Evolutionary conservation across 1,140 invertebrate genomes (phyloP).

Genomic region (Micrasema longulum): DNA sequence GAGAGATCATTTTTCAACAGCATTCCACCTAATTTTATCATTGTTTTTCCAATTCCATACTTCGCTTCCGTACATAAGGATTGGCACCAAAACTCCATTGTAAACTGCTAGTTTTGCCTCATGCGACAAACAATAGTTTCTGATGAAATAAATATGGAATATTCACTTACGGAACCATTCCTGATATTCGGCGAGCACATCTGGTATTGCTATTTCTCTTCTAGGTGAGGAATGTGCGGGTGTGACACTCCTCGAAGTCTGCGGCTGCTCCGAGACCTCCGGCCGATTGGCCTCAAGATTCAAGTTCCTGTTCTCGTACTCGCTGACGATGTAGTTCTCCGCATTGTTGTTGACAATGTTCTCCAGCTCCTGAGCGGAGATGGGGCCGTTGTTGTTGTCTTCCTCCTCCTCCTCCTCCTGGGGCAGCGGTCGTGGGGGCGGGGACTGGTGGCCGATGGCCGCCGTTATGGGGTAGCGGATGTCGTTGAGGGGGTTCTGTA

Average conservation of each 20-base stretch:
- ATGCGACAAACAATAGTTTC: background rate
- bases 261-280: conserved; percentile 32
- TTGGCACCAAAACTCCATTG: too few relatives aligned
- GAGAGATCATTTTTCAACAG: too few relatives aligned
- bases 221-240: conserved; percentile 11
- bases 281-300: conserved; percentile 25
- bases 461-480: conserved; percentile 47
- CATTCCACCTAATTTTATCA: too few relatives aligned
- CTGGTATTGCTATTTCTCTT: conserved; percentile 8
- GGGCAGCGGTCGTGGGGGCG: conserved; percentile 4
- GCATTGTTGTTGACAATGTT: conserved; percentile 70
- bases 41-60: too few relatives aligned
- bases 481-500: conserved; percentile 49
- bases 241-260: conserved; percentile 29
- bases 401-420: conserved; percentile 58
- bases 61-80: too few relatives aligned
- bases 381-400: conserved; percentile 69
- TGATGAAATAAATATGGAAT: background rate
- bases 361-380: conserved; percentile 67
- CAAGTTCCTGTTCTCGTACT: conserved; percentile 52
- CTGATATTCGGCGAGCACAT: conserved; percentile 34
- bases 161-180: conserved; percentile 53
- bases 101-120: too few relatives aligned
- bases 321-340: conserved; percentile 61
- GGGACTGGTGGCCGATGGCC: conserved; percentile 23